Percentiles rank a stretch among this genome's conserved stretches.
phyloP scores from a whole-genome alignment of 2,888 invertebrate species.

The Synanthedon tipuliformis region DNA sequence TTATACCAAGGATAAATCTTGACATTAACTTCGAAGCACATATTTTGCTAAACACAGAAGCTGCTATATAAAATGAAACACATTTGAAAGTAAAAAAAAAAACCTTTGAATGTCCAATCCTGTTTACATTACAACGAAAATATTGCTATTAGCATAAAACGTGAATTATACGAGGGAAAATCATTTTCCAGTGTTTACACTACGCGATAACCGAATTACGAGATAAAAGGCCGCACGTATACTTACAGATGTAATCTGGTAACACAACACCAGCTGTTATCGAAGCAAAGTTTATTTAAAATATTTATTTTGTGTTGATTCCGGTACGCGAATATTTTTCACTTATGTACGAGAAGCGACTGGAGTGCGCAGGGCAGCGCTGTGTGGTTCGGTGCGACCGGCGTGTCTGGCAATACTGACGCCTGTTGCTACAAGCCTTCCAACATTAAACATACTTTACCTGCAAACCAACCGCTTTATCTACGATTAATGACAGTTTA shows the following conservation, averaged over 20 bases:
- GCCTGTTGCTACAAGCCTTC: slow-evolving; percentile 7
- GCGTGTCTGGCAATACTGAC: slow-evolving; percentile 14
- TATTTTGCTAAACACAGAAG: too few relatives aligned
- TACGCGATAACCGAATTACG: slow-evolving; percentile 16
- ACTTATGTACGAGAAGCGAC: slow-evolving; percentile 2
- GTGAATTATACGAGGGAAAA: slow-evolving; percentile 25
- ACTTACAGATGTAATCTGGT: slow-evolving; percentile 27
- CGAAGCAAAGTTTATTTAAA: slow-evolving; percentile 18
- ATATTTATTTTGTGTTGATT: slow-evolving; percentile 1
- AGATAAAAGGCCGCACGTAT: slow-evolving; percentile 27
- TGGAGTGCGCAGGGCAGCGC: background rate
- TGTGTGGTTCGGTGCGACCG: slow-evolving; percentile 13
- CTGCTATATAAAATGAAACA: too few relatives aligned
- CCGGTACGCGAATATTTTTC: slow-evolving; percentile 6
- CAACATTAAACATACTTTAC: slow-evolving; percentile 10
- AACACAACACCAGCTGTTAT: slow-evolving; percentile 22
- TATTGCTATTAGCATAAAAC: slow-evolving; percentile 10
- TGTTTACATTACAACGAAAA: slow-evolving; percentile 7
- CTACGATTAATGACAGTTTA: slow-evolving; percentile 9
- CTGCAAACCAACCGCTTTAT: slow-evolving; percentile 10
- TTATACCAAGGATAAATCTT: too few relatives aligned
- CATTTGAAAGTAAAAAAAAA: too few relatives aligned
- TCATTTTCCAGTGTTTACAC: slow-evolving; percentile 28
- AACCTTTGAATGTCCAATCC: too few relatives aligned
- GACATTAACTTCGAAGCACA: too few relatives aligned